Evolutionary conservation across 2,797 vertebrate genomes (phyloP).

Genomic region (Potorous gilbertii): DNA sequence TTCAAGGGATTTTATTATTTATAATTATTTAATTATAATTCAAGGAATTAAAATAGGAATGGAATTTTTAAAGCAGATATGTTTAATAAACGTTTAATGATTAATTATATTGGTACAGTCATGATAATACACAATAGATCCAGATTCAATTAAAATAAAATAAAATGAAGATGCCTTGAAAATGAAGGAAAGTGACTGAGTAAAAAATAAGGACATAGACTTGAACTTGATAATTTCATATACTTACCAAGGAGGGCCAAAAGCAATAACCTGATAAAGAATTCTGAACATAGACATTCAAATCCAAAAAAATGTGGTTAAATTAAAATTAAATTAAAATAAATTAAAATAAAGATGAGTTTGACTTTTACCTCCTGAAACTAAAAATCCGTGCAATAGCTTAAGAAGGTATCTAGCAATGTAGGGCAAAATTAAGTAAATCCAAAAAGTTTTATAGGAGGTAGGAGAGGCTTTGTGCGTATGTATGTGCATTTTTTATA

Average conservation of each 20-base stretch:
- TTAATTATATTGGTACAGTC: slow-evolving; percentile 6
- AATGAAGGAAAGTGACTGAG: slow-evolving; percentile 5
- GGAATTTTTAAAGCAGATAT: not conserved
- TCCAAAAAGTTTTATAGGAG: not conserved
- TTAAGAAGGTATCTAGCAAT: not conserved
- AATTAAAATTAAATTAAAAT: slow-evolving; percentile 20
- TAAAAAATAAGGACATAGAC: not conserved
- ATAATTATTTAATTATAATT: too few relatives aligned
- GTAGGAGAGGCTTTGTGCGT: not conserved
- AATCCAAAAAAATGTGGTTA: not conserved
- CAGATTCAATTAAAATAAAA: slow-evolving; percentile 22
- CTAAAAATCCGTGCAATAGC: not conserved
- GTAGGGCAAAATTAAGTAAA: not conserved
- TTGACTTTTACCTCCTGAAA: slow-evolving; percentile 15
- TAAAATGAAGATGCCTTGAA: not conserved
- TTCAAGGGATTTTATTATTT: slow-evolving; percentile 19
- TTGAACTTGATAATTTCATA: not conserved
- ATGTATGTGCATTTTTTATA: too few relatives aligned
- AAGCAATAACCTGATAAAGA: not conserved
- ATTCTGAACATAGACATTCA: not conserved
- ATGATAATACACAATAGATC: not conserved
- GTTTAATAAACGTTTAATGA: slow-evolving; percentile 31
- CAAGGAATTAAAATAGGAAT: not conserved
- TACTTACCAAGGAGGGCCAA: not conserved
- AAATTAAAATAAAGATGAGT: accelerated